Evolutionary conservation across 2,797 vertebrate species (phyloP).

Genomic region (Hypotaenidia philippensis): DNA sequence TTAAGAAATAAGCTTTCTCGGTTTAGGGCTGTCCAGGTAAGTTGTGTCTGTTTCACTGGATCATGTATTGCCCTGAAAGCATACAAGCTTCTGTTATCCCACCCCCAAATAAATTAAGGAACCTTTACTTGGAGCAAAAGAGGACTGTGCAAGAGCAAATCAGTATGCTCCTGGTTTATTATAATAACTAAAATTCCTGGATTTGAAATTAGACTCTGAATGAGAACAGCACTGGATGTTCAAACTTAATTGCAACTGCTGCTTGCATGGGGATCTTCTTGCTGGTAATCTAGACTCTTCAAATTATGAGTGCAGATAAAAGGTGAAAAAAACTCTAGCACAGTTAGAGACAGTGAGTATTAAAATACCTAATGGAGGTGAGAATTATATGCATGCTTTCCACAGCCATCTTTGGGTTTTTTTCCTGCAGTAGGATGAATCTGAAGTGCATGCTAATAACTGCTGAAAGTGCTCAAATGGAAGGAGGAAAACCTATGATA

Average conservation of each 20-base stretch:
- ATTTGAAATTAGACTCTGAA: neutral
- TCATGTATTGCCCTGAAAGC: too few relatives aligned
- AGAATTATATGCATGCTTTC: neutral
- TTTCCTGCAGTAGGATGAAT: neutral
- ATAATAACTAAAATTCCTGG: neutral
- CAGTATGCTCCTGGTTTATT: neutral
- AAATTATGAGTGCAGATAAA: too few relatives aligned
- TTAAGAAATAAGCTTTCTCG: neutral
- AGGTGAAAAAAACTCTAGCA: neutral
- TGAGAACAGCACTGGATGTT: neutral
- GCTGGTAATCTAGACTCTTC: neutral
- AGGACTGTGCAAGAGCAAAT: neutral
- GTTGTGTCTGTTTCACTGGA: neutral
- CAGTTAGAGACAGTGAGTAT: neutral
- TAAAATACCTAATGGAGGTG: neutral
- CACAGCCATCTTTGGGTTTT: neutral
- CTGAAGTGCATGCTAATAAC: neutral
- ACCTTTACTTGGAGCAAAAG: neutral
- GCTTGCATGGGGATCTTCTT: neutral
- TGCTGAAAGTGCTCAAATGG: neutral
- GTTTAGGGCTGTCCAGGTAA: neutral
- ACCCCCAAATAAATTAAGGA: neutral
- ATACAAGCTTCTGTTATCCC: neutral
- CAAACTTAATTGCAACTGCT: neutral
- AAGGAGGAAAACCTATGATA: neutral